Evolutionary conservation across 1,140 invertebrate species (phyloP).

Genomic region (Rhynchophorus ferrugineus): DNA sequence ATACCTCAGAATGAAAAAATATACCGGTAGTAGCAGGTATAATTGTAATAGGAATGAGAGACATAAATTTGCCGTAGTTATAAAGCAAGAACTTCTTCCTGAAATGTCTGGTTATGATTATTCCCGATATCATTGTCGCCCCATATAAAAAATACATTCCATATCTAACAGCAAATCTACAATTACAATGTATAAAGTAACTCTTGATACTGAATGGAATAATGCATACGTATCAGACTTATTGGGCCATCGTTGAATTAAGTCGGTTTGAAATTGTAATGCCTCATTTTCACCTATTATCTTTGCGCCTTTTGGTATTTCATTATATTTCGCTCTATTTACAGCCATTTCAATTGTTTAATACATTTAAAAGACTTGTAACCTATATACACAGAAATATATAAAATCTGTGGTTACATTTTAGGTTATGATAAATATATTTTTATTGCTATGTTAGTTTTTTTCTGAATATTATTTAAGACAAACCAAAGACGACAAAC

Average conservation of each 20-base stretch:
- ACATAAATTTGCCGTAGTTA: slow-evolving; percentile 37
- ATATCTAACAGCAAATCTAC: slow-evolving; percentile 41
- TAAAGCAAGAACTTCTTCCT: slow-evolving; percentile 37
- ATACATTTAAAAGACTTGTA: too few relatives aligned
- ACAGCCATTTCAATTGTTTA: slow-evolving; percentile 26
- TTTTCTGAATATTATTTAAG: too few relatives aligned
- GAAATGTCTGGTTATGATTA: slow-evolving; percentile 43
- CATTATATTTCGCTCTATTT: slow-evolving; percentile 17
- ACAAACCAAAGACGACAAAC: too few relatives aligned
- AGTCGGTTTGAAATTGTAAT: slow-evolving; percentile 40
- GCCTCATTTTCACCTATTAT: slow-evolving; percentile 42
- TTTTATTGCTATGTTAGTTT: too few relatives aligned
- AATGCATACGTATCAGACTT: slow-evolving; percentile 39
- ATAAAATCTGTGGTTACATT: too few relatives aligned
- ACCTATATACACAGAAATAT: too few relatives aligned
- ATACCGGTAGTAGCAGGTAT: slow-evolving; percentile 40
- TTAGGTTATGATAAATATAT: too few relatives aligned
- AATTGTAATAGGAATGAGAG: slow-evolving; percentile 41
- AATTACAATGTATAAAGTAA: slow-evolving; percentile 9
- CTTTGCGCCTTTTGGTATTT: slow-evolving; percentile 41
- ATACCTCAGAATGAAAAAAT: slow-evolving; percentile 39
- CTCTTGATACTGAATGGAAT: neutral
- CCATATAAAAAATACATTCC: slow-evolving; percentile 21
- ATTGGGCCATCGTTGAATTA: slow-evolving; percentile 41
- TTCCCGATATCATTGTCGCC: slow-evolving; percentile 28